Evolutionary conservation across 2,888 invertebrate genomes (phyloP).

Genomic region (Tetragnatha montana): DNA sequence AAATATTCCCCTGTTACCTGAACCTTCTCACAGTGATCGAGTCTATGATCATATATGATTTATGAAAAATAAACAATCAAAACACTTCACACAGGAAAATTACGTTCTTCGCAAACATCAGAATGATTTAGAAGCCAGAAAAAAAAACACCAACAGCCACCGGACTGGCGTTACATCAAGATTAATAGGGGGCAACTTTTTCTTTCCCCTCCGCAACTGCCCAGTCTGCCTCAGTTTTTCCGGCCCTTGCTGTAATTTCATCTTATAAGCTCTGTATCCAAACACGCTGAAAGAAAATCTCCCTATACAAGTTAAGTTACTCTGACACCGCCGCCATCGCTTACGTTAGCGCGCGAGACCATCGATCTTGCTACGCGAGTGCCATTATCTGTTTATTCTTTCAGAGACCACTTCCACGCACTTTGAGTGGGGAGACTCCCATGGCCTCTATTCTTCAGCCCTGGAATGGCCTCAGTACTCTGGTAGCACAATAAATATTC

Average conservation of each 20-base stretch:
- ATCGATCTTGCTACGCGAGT: not conserved
- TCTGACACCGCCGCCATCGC: slow-evolving; percentile 15
- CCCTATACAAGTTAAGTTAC: slow-evolving; percentile 12
- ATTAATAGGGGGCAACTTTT: not conserved
- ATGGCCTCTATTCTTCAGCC: slow-evolving; percentile 33
- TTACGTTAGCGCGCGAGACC: slow-evolving; percentile 13
- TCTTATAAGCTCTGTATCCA: not conserved
- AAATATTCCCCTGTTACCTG: too few species aligned
- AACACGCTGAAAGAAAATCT: not conserved
- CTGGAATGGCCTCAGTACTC: slow-evolving; percentile 16
- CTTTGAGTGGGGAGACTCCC: slow-evolving; percentile 38
- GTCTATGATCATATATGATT: too few species aligned
- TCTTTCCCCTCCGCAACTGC: not conserved
- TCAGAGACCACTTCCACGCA: not conserved
- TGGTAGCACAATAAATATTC: slow-evolving; percentile 38
- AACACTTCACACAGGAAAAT: not conserved
- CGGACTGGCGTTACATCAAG: not conserved
- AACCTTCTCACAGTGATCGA: too few species aligned
- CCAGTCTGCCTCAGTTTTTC: not conserved
- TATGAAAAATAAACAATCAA: too few species aligned
- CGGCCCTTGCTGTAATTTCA: not conserved
- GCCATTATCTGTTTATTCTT: slow-evolving; percentile 30
- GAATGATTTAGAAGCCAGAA: not conserved
- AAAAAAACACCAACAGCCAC: not conserved
- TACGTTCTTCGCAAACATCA: not conserved